A percentile compares a stretch with the other conserved stretches of the same genome.
Conservation (phyloP, 2,113 vertebrate species). For the Dromiciops gliroides region DNA sequence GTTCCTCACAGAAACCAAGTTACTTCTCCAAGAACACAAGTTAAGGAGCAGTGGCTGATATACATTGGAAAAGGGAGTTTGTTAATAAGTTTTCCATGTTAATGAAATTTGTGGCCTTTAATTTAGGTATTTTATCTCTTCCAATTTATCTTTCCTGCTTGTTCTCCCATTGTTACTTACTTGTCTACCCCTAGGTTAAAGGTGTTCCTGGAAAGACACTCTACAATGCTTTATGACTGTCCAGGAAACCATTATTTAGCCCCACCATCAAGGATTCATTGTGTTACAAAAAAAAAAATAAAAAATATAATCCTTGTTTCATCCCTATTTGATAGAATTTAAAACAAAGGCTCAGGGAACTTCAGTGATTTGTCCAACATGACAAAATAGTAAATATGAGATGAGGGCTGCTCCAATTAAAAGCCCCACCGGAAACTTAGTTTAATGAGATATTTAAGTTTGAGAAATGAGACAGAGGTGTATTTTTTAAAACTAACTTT, state of each 20-base stretch:
- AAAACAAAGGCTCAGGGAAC: background rate
- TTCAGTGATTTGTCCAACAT: background rate
- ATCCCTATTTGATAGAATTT: background rate
- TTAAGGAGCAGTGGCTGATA: background rate
- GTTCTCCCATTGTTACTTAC: conserved; percentile 25
- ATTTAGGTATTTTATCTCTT: background rate
- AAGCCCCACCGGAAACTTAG: background rate
- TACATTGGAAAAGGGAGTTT: background rate
- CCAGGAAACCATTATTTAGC: conserved; percentile 28
- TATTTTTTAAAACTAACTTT: conserved; percentile 45
- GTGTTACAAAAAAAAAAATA: conserved; percentile 11
- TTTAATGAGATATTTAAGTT: conserved; percentile 32
- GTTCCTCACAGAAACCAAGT: background rate
- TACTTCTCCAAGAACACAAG: background rate
- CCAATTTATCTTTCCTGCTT: background rate
- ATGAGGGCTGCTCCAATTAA: background rate
- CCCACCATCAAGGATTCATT: conserved; percentile 61
- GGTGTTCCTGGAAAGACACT: background rate
- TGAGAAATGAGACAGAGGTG: background rate
- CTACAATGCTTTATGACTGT: conserved; percentile 37
- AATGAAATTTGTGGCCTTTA: background rate
- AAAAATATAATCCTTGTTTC: background rate
- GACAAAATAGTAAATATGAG: background rate
- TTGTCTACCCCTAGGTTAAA: conserved; percentile 13
- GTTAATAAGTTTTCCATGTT: background rate